Evolutionary conservation across 2,113 vertebrate species (phyloP).

Genomic region (Pelusios castaneus): DNA sequence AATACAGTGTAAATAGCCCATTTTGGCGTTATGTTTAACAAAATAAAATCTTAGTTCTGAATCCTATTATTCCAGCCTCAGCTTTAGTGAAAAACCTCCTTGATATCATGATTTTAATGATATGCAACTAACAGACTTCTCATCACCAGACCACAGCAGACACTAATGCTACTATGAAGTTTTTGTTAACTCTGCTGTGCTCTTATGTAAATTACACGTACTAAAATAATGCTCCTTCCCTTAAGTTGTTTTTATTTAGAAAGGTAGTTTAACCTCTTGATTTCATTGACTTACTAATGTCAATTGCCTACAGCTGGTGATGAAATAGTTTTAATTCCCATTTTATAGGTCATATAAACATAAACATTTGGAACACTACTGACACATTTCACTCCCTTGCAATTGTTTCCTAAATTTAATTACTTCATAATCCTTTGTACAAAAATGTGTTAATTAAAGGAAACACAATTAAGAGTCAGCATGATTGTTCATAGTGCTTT

Average conservation of each 20-base stretch:
- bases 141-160: background rate
- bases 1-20: background rate
- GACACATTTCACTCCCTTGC: background rate
- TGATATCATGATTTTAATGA: background rate
- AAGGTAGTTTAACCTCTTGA: background rate
- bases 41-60: background rate
- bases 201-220: constrained; percentile 1
- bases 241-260: background rate
- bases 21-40: background rate
- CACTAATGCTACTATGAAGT: background rate
- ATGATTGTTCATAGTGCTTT: background rate
- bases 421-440: background rate
- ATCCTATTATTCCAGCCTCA: background rate
- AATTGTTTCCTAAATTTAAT: constrained; percentile 3
- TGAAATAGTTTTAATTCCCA: background rate
- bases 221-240: background rate
- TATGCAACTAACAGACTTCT: background rate
- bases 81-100: background rate
- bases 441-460: background rate
- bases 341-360: background rate
- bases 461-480: background rate
- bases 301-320: constrained; percentile 11
- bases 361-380: background rate
- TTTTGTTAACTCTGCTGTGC: background rate
- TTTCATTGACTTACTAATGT: background rate